A percentile compares a stretch with the other conserved stretches of the same genome.
Conservation (phyloP, 2,888 invertebrate genomes). For the Drosophila emarginata region DNA sequence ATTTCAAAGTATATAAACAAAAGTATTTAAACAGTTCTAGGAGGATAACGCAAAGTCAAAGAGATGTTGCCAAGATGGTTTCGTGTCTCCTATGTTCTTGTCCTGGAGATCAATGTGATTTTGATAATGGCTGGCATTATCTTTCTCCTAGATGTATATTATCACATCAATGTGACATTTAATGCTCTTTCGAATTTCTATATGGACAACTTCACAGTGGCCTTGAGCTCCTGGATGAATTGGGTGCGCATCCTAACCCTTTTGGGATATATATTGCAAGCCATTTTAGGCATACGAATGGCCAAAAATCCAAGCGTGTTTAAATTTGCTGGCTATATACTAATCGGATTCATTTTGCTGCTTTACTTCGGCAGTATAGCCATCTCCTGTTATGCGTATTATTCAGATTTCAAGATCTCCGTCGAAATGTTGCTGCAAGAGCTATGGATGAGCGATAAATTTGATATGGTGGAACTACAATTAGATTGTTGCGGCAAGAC, state of each 20-base stretch:
- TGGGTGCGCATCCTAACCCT: slow-evolving; percentile 24
- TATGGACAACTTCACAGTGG: slow-evolving; percentile 7
- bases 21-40: slow-evolving; percentile 4
- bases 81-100: slow-evolving; percentile 29
- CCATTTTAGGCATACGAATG: slow-evolving; percentile 46
- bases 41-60: background rate
- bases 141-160: slow-evolving; percentile 43
- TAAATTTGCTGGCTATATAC: slow-evolving; percentile 36
- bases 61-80: background rate
- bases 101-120: slow-evolving; percentile 49
- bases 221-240: slow-evolving; percentile 22
- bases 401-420: slow-evolving; percentile 1
- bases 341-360: slow-evolving; percentile 19
- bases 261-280: slow-evolving; percentile 13
- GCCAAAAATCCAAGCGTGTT: slow-evolving; percentile 14
- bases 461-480: slow-evolving; percentile 32
- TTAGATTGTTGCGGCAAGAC: slow-evolving; percentile 52
- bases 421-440: slow-evolving; percentile 25
- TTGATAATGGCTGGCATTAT: slow-evolving; percentile 41
- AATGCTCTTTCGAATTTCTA: slow-evolving; percentile 1
- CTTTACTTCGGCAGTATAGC: slow-evolving; percentile 29
- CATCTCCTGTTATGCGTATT: slow-evolving; percentile 22
- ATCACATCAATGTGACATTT: slow-evolving; percentile 23
- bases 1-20: slow-evolving; percentile 62
- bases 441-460: slow-evolving; percentile 37